Base-by-base conservation (phyloP, 2,888 invertebrate genomes). In the Tubulanus polymorphus region DNA sequence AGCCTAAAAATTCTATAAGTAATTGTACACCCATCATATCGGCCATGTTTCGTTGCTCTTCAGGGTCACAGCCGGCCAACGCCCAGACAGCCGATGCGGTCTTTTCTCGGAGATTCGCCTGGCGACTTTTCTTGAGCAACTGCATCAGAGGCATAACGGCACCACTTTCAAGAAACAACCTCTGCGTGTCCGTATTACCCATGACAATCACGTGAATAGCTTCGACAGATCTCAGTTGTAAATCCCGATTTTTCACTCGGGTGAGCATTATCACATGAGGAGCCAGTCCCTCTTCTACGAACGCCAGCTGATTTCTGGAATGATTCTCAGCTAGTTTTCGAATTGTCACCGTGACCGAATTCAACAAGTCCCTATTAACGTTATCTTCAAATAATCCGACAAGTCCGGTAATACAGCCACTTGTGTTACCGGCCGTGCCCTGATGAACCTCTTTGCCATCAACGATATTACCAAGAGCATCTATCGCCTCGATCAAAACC, bases 371-470 rank as follows among this genome's bases (percentile, higher is more conserved):
- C 54, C 68, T 71, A 50, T 70, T 60, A 32, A 59, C 66, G 50
- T 66, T 65, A 52, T 66, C 65, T 29, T 71, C 69, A 53, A 72
- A 73, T 27, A 72, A 60, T 6, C 50, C 61, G 6, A 72, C 68
- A 2, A 76, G 56, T 8, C 66, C 52, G 18, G 94, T 53, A 3
- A 74, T 56, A 1, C 64, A 64, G 2, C 66, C 67, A 2, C 63
- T 64, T 10, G 64, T 63, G 32, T 54, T 64, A 15, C 71, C 71
- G 8, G 75, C 61, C 8, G 67, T 55, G 27, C 54, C 51, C 49
- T 74, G 70, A 46, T 72, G 69, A 23, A 60, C 61, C 2, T 57
- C 20, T 1, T 66, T 64, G 2, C 65, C 67, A 15, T 67, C 66
- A 0, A 72, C 69, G 32, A 78, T 69, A 51, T 66, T 68, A 6